phyloP scores from a whole-genome alignment of 2,113 vertebrate genomes.

The Mormoops blainvillei region DNA sequence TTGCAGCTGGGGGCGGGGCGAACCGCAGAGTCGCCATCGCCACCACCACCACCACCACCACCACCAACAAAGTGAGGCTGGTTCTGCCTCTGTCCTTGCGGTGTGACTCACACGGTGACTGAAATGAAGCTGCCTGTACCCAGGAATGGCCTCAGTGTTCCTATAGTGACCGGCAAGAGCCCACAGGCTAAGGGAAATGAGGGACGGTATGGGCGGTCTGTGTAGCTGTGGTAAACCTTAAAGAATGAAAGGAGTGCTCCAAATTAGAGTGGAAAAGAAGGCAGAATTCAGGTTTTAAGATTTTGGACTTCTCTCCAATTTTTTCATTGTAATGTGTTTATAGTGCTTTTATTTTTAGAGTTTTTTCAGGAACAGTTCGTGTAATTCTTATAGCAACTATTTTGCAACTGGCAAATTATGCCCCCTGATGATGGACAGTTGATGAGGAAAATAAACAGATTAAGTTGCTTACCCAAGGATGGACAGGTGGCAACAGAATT shows the following conservation, averaged over 20 bases:
- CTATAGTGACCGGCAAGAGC: not conserved
- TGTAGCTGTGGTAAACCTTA: not conserved
- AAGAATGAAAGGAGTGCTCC: not conserved
- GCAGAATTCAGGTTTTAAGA: not conserved
- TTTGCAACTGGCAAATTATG: not conserved
- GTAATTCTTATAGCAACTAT: not conserved
- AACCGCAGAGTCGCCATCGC: not conserved
- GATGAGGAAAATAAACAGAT: not conserved
- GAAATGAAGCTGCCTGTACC: not conserved
- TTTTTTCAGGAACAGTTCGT: not conserved
- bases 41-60: not conserved
- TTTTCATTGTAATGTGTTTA: not conserved
- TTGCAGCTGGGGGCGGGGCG: not conserved
- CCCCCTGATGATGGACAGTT: not conserved
- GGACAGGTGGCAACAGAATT: not conserved
- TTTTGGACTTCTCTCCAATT: not conserved
- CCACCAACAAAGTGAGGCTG: not conserved
- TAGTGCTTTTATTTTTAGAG: not conserved
- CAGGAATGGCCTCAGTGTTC: fast-evolving
- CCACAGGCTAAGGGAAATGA: not conserved
- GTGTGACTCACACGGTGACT: not conserved
- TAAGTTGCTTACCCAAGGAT: not conserved
- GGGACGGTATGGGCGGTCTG: not conserved
- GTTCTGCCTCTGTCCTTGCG: not conserved
- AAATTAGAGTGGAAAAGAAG: not conserved